These are phyloP conservation scores for Helleia helle DNA, from an alignment of 2,888 invertebrate species.

Conservation along the genomic window DNA sequence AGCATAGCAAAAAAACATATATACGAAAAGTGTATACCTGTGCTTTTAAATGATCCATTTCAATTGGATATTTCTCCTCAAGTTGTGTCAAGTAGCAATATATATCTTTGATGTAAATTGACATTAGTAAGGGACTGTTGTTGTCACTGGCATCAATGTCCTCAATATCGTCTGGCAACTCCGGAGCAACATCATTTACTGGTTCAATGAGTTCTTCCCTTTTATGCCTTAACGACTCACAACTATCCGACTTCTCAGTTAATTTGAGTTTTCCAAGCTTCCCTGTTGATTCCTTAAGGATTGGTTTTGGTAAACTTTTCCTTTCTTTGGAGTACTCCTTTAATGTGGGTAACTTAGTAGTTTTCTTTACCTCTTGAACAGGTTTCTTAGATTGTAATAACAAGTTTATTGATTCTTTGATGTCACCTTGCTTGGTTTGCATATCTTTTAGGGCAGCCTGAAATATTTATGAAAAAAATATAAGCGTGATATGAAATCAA, in stretches of 20 bases:
- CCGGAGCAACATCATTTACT: constrained; percentile 20
- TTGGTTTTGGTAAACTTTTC: constrained; percentile 36
- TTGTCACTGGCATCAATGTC: constrained; percentile 85
- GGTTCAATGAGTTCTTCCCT: constrained; percentile 15
- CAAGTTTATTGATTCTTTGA: constrained; percentile 37
- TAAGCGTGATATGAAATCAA: neutral
- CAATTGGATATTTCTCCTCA: constrained; percentile 80
- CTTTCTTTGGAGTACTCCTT: constrained; percentile 34
- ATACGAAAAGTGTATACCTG: too few relatives aligned
- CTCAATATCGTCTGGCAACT: constrained; percentile 64
- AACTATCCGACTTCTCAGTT: constrained; percentile 24
- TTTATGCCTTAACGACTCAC: constrained; percentile 22
- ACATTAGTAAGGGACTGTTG: constrained; percentile 84
- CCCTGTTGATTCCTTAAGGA: constrained; percentile 45
- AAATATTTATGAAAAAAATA: constrained; percentile 19
- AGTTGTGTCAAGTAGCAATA: constrained; percentile 85
- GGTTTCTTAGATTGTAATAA: constrained; percentile 36
- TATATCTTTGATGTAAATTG: constrained; percentile 92
- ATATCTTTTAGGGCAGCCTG: constrained; percentile 46
- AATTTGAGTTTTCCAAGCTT: constrained; percentile 49
- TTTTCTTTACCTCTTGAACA: constrained; percentile 34
- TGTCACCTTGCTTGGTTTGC: constrained; percentile 35
- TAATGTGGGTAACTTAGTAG: constrained; percentile 32
- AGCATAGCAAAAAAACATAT: too few relatives aligned
- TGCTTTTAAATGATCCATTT: constrained; percentile 77